Base-by-base conservation (phyloP, 2,113 vertebrate genomes). In the Eurystomus gularis region DNA sequence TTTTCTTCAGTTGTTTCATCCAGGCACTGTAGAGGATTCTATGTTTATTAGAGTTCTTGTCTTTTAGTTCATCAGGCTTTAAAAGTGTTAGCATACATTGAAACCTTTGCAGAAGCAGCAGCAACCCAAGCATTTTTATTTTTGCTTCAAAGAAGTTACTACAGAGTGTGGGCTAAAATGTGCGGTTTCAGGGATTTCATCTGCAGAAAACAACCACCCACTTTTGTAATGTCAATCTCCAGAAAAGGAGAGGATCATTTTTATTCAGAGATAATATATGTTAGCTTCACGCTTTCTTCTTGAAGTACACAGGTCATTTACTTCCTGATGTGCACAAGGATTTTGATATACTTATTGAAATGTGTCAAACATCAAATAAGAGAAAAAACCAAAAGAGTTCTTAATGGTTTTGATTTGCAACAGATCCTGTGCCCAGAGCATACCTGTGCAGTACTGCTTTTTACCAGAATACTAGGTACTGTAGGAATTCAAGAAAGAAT, bases 1-100 rank as follows among this genome's bases (percentile, higher is more conserved):
- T 83, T 96, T 94, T 94, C 37, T 88, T 84, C 49, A 55, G 46
- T 86, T 92, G 39, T 92, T 81, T 92, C 48, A 80, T 61, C 77
- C n/a, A 81, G 77, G 35, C 73, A 29, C 31, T 51, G 29, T 54
- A 37, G 48, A 66, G 48, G n/a, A 73, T 89, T 81, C 51, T 77
- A 3, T 55, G 51, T 94, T 93, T 52, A 89, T 77, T 2, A 2
- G 44, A 76, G n/a, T 92, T 26, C 15, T 94, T 88, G 35, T 78
- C 51, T 11, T 91, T 66, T 78, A 42, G 82, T 78, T 94, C 48
- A 33, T 35, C 51, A 44, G 78, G 48, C 44, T 82, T 83, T 86
- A 11, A 26, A 85, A 71, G 35, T 51, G 40, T 93, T 81, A 29
- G 14, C 39, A 21, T 31, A 37, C 8, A 2, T 3, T 49, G 42